These are phyloP conservation scores for Torymus tubicola DNA, from an alignment of 2,888 invertebrate species.

Conservation along the genomic window DNA sequence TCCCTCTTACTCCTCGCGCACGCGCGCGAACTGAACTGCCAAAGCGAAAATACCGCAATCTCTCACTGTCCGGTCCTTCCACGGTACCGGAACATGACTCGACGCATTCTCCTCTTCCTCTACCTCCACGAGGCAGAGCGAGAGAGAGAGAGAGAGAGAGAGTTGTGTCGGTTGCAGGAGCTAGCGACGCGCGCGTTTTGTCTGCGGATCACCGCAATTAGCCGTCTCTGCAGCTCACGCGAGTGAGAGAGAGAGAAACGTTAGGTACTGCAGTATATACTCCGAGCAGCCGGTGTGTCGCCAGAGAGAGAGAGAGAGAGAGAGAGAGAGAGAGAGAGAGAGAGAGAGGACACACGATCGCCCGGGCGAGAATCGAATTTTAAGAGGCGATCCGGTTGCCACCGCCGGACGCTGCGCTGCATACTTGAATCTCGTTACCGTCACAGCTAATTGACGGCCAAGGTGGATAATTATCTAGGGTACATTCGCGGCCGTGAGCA, in stretches of 20 bases:
- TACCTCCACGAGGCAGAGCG: not conserved
- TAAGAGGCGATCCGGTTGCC: not conserved
- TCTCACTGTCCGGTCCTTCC: slow-evolving; percentile 55
- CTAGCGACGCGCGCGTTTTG: slow-evolving; percentile 32
- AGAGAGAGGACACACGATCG: slow-evolving; percentile 28
- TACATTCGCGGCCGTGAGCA: too few relatives aligned
- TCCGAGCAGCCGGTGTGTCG: too few relatives aligned
- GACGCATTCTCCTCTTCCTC: not conserved
- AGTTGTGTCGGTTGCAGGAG: slow-evolving; percentile 44
- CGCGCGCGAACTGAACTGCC: slow-evolving; percentile 19
- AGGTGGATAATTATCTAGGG: too few relatives aligned
- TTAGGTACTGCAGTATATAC: not conserved
- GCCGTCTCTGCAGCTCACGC: slow-evolving; percentile 1
- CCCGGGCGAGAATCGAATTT: slow-evolving; percentile 35
- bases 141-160: not conserved
- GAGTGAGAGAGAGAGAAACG: not conserved
- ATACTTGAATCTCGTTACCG: not conserved
- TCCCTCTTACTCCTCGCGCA: too few relatives aligned
- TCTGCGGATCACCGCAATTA: slow-evolving; percentile 54
- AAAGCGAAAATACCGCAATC: slow-evolving; percentile 56
- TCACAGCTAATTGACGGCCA: not conserved
- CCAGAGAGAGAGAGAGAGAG: not conserved
- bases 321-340: too few relatives aligned
- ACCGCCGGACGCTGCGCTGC: too few relatives aligned
- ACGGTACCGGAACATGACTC: slow-evolving; percentile 46